Evolutionary conservation across 2,113 vertebrate species (phyloP), one percentile per base, ranked within the genome.

Genomic region (Aphyosemion australe): DNA sequence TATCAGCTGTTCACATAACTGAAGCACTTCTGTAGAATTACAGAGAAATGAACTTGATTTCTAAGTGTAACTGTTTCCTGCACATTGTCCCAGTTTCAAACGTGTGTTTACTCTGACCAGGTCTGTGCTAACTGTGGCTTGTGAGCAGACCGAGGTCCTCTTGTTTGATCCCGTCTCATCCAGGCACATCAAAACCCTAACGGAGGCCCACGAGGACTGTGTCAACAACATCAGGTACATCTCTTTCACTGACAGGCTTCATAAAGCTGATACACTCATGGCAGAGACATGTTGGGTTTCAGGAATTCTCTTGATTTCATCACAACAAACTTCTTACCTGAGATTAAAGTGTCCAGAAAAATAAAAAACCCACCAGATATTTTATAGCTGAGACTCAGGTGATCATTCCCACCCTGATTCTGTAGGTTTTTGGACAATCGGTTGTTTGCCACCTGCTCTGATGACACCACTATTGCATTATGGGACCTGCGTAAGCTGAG

Each of bases 91-190:
- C 26, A 2, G 26, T 26, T 5, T 26, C 26, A 26, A 26, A 26
- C 26, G 18, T 69, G 9, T 78, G 21, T 62, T 18, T 65, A 6
- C 21, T 6, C 41, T 54, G 1, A 21, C 32, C 74, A 99, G 97
- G 85, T 99, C 97, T 1, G 97, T 99, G 74, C 82, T 99, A 78
- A 98, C 97, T 0, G 97, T 98, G 52, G 97, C 97, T 80, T 99
- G 97, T 76, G 97, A 99, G 78, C 96, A 98, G 87, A 99, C 96
- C 2, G 96, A 99, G 87, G 96, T 99, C 37, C 94, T 99, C 39
- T 93, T 99, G 82, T 99, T 99, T 79, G 97, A 99, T 73, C 97
- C 97, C 0, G 92, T 99, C 79, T 99, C 97, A 60, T 99, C 96
- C 83, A 94, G 92, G 90, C 97, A 98, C 90, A 99, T 99, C 84